Conservation (phyloP, 2,888 invertebrate genomes). For the Notodonta dromedarius region DNA sequence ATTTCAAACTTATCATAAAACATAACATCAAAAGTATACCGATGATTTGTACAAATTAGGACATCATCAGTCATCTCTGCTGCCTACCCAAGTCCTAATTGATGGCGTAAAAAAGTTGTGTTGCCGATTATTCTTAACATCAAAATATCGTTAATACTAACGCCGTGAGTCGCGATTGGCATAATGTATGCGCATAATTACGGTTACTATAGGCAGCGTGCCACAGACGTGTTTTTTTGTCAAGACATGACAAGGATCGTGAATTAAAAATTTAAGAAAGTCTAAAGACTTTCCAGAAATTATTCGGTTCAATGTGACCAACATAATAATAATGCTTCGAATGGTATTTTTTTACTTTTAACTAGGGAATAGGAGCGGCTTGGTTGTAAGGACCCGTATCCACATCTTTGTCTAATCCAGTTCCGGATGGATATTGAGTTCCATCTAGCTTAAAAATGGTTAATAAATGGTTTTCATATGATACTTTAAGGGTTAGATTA, state of each 20-base stretch:
- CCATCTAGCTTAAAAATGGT: too few relatives aligned
- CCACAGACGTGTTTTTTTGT: conserved; percentile 18
- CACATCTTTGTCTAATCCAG: too few relatives aligned
- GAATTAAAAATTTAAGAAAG: not conserved
- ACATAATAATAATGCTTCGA: too few relatives aligned
- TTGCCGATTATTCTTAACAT: conserved; percentile 18
- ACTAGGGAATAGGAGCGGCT: too few relatives aligned
- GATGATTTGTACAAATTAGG: conserved; percentile 1
- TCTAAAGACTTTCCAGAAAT: not conserved
- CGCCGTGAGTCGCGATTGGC: conserved; percentile 37
- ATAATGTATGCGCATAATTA: conserved; percentile 62
- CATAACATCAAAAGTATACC: not conserved
- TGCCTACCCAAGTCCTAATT: not conserved
- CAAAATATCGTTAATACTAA: conserved; percentile 36
- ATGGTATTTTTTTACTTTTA: too few relatives aligned
- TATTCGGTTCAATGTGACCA: too few relatives aligned
- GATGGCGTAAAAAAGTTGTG: not conserved
- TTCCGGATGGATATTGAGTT: too few relatives aligned
- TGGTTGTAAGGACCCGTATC: too few relatives aligned
- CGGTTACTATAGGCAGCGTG: conserved; percentile 18
- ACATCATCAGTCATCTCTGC: not conserved
- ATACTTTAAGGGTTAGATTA: too few relatives aligned
- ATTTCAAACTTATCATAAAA: not conserved
- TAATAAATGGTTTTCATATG: too few relatives aligned
- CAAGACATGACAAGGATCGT: conserved; percentile 3